Conservation (phyloP, 2,888 invertebrate genomes). For the Myathropa florea region DNA sequence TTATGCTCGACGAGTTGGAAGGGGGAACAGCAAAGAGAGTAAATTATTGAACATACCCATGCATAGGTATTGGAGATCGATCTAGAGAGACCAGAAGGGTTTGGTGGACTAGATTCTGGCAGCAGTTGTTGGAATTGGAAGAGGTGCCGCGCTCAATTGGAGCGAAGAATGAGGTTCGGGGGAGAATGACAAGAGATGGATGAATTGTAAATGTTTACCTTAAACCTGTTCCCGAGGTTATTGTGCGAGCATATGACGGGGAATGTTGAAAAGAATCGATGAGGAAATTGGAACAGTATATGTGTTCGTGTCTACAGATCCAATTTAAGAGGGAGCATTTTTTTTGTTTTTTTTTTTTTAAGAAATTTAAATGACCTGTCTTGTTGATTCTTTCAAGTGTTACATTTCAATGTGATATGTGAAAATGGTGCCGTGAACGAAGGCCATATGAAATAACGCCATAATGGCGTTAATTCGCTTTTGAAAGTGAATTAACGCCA, state of each 20-base stretch:
- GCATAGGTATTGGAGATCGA: constrained; percentile 18
- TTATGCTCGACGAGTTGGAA: background rate
- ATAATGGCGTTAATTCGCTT: no score
- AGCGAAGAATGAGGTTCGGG: background rate
- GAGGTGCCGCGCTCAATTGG: background rate
- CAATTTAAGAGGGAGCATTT: background rate
- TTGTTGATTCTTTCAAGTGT: background rate
- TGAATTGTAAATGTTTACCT: constrained; percentile 42
- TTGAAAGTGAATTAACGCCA: no score
- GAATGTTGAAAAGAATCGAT: background rate
- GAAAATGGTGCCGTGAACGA: no score
- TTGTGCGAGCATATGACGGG: background rate
- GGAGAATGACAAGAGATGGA: background rate
- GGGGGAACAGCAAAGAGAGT: background rate
- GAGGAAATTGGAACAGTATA: background rate
- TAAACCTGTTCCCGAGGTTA: constrained; percentile 27
- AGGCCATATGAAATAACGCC: no score
- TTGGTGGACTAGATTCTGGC: constrained; percentile 6
- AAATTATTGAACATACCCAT: constrained; percentile 23
- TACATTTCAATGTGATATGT: background rate
- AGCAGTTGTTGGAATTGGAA: background rate
- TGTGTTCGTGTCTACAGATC: background rate
- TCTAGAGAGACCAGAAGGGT: constrained; percentile 26
- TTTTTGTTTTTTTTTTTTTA: background rate
- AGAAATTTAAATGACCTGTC: background rate